Base-by-base conservation (phyloP, 1,140 invertebrate species). In the Araneus ventricosus region DNA sequence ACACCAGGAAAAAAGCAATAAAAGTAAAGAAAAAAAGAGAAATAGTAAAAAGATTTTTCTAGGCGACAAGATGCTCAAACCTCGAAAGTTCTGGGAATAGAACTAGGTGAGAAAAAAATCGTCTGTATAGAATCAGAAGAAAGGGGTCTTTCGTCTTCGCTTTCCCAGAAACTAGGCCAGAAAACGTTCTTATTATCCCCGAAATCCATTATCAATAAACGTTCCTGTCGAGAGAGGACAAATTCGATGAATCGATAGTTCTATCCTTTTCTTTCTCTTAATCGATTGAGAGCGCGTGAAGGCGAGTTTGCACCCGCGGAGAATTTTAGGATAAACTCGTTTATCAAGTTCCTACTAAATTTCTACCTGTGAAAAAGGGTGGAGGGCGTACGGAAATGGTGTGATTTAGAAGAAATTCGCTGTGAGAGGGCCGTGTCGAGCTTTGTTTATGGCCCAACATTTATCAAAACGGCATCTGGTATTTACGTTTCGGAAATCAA, bases 171-270 rank as follows among this genome's bases (percentile, higher is more conserved):
- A 90, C 88, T 90, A 80, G 88, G 67, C 88, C 88, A 91, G 89
- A 91, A 91, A 91, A 91, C 89, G 89, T 84, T 91, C 89, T 91
- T 91, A 91, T 91, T 91, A 91, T 91, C 89, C 84, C 34, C 37
- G 89, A 91, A 91, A 91, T 91, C 89, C 89, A 91, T 91, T 91
- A 91, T 79, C 89, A 91, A 91, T 91, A 91, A 91, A 79, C 80
- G 79, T 37, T 59, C 52, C 59, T 84, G 89, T 84, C 79, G 80
- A 84, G 79, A 7, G 37, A 84, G n/a, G 89, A 84, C 75, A 82
- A 84, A 91, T 84, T 67, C 80, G 57, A 84, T 84, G 75, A 84
- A 91, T 84, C 80, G 79, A 84, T 84, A 84, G 41, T 63, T 24
- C 88, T 52, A 63, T 52, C 79, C 63, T 59, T 61, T 84, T 90